These are phyloP conservation scores for Lasiommata megera DNA, from an alignment of 2,888 invertebrate genomes.

Conservation along the genomic window DNA sequence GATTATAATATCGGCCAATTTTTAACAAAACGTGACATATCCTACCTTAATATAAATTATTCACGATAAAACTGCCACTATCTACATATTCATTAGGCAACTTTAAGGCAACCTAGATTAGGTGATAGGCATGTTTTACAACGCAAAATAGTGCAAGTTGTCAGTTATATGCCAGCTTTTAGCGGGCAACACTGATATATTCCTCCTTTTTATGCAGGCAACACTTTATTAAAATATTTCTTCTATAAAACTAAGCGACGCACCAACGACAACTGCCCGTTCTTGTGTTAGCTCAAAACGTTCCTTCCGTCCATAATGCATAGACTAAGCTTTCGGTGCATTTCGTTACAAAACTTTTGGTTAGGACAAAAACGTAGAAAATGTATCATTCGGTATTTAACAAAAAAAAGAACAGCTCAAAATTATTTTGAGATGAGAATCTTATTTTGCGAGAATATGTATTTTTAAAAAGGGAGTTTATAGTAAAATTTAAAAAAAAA, in stretches of 20 bases:
- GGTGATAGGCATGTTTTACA: background rate
- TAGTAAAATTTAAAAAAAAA: no score
- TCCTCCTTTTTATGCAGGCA: background rate
- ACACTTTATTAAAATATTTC: background rate
- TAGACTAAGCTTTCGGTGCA: constrained; percentile 65
- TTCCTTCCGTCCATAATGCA: constrained; percentile 76
- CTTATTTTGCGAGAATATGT: no score
- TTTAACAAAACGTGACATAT: constrained; percentile 3
- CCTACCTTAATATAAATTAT: background rate
- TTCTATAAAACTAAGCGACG: constrained; percentile 38
- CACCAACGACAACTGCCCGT: constrained; percentile 41
- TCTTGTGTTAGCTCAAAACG: constrained; percentile 64
- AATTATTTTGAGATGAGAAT: no score
- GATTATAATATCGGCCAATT: background rate
- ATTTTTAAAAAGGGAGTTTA: no score
- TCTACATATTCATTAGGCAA: background rate
- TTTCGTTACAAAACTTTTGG: constrained; percentile 43
- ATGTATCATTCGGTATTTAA: background rate
- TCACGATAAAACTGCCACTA: constrained; percentile 1
- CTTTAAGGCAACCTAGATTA: background rate
- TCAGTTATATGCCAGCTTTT: background rate
- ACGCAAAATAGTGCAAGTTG: background rate
- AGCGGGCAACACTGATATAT: background rate
- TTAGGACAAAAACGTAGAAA: constrained; percentile 23
- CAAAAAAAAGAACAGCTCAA: no score